A percentile compares a stretch with the other conserved stretches of the same genome.
These are phyloP conservation scores for Diarsia dahlii DNA, from an alignment of 2,888 invertebrate species.

Conservation along the genomic window DNA sequence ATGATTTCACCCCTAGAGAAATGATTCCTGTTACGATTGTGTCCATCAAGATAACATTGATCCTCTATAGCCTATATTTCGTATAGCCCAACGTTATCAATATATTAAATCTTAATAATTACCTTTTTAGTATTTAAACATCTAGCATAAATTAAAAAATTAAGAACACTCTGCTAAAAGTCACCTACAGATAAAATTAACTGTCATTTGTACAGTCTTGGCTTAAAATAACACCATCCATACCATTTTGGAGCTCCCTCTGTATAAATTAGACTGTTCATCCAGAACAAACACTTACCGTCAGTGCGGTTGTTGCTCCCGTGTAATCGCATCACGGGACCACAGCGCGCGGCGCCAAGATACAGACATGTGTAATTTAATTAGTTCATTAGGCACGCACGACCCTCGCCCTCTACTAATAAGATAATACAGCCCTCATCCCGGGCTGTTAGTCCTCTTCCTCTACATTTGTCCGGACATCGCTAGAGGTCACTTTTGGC, in stretches of 20 bases:
- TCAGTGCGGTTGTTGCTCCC: constrained; percentile 15
- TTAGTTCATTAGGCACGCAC: constrained; percentile 49
- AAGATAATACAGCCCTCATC: constrained; percentile 44
- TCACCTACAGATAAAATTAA: background rate
- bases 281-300: constrained; percentile 28
- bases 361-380: constrained; percentile 51
- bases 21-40: no score
- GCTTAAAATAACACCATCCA: background rate
- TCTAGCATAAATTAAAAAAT: constrained; percentile 9
- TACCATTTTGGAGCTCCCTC: background rate
- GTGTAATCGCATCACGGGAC: constrained; percentile 31
- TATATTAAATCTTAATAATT: background rate
- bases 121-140: background rate
- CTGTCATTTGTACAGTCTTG: background rate
- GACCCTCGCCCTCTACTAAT: constrained; percentile 40
- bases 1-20: background rate
- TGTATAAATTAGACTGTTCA: constrained; percentile 14
- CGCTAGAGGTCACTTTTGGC: background rate
- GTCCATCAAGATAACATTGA: background rate
- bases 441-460: background rate
- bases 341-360: constrained; percentile 4
- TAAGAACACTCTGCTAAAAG: background rate
- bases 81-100: background rate
- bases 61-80: background rate
- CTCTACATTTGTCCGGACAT: constrained; percentile 4